Evolutionary conservation across 2,888 invertebrate genomes (phyloP).

Genomic region (Chymomyza caudatula): DNA sequence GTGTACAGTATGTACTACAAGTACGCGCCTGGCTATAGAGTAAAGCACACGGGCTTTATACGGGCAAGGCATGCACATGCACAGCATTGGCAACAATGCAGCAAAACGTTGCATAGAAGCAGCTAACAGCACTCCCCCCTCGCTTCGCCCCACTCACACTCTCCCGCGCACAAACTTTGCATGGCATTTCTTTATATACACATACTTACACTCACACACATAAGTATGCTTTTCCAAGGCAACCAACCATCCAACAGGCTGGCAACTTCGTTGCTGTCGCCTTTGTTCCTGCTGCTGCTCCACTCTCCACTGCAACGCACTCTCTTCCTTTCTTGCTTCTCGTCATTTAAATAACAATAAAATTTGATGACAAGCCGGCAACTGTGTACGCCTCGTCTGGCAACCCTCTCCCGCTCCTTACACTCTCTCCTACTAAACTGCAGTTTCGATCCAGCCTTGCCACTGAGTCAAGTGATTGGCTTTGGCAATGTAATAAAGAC

Average conservation of each 20-base stretch:
- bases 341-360: conserved; percentile 77
- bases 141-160: neutral
- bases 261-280: neutral
- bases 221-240: neutral
- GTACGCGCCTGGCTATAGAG: conserved; percentile 17
- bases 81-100: conserved; percentile 60
- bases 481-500: conserved; percentile 68
- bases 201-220: neutral
- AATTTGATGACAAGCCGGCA: conserved; percentile 70
- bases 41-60: conserved; percentile 52
- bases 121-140: neutral
- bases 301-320: neutral
- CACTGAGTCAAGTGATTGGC: conserved; percentile 52
- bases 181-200: neutral
- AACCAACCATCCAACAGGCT: neutral
- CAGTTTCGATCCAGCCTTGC: conserved; percentile 38
- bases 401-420: neutral
- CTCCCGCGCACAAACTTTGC: neutral
- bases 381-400: neutral
- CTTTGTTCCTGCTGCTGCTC: neutral
- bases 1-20: conserved; percentile 25
- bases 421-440: conserved; percentile 5
- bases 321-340: conserved; percentile 21
- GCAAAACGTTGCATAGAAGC: conserved; percentile 6
- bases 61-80: conserved; percentile 65